phyloP scores from a whole-genome alignment of 2,113 vertebrate species.

The Numenius arquata region DNA sequence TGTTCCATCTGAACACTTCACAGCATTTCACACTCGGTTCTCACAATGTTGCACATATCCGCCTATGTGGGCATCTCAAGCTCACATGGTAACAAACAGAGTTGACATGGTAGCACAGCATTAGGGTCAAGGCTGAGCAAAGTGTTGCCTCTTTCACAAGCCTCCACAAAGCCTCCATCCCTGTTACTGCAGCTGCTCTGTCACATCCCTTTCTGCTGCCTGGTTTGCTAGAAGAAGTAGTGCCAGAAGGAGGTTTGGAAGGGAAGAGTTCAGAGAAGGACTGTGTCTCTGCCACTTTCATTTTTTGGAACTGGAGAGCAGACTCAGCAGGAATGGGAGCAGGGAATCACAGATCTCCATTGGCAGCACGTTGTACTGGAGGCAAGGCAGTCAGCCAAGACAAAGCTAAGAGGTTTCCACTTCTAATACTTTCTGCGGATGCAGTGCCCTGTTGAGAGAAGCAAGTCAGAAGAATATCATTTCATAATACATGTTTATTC shows the following conservation, averaged over 20 bases:
- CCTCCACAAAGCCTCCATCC: not conserved
- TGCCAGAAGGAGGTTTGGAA: not conserved
- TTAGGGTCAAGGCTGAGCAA: not conserved
- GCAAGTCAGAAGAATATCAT: not conserved
- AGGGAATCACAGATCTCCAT: not conserved
- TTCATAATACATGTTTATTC: not conserved
- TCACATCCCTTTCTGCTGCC: not conserved
- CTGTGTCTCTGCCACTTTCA: not conserved
- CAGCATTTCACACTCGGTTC: not conserved
- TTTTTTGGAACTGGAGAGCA: slow-evolving; percentile 7
- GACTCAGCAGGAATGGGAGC: not conserved
- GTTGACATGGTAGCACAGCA: not conserved
- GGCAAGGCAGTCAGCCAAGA: not conserved
- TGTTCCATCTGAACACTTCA: not conserved
- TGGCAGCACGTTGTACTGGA: not conserved
- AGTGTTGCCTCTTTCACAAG: not conserved
- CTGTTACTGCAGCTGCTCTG: not conserved
- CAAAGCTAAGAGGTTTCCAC: not conserved
- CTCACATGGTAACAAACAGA: not conserved
- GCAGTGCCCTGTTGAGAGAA: not conserved
- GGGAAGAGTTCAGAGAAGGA: not conserved
- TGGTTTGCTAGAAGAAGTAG: not conserved
- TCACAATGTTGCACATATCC: not conserved
- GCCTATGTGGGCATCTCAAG: not conserved
- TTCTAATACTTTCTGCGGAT: not conserved